phyloP scores from a whole-genome alignment of 2,888 invertebrate species.

The Dione juno region DNA sequence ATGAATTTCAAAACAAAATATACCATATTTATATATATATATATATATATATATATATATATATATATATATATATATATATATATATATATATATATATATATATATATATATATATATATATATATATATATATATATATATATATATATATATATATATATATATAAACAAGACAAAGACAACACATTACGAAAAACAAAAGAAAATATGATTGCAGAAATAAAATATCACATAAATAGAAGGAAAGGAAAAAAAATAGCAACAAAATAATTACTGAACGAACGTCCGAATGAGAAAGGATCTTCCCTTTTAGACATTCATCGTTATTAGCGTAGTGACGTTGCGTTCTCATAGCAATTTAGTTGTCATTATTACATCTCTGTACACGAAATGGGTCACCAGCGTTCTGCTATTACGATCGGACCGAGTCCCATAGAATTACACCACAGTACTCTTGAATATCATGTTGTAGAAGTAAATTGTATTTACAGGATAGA shows the following conservation, averaged over 20 bases:
- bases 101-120: too few species aligned
- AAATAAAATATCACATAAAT: neutral
- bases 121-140: too few species aligned
- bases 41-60: too few species aligned
- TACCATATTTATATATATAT: too few species aligned
- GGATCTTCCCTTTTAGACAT: conserved; percentile 16
- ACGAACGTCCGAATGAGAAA: conserved; percentile 13
- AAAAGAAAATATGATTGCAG: neutral
- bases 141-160: too few species aligned
- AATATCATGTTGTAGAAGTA: neutral
- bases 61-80: too few species aligned
- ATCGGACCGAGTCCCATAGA: conserved; percentile 22
- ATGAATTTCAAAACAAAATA: too few species aligned
- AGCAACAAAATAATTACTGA: neutral
- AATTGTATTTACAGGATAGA: neutral
- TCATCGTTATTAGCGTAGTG: conserved; percentile 29
- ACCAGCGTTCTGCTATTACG: conserved; percentile 10
- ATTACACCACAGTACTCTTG: neutral
- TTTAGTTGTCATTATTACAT: conserved; percentile 31
- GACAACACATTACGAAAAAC: neutral
- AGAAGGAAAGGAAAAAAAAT: neutral
- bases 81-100: too few species aligned
- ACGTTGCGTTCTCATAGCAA: conserved; percentile 24
- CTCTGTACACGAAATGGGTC: conserved; percentile 32
- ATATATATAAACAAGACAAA: neutral